Evolutionary conservation across 2,888 invertebrate species (phyloP).

Genomic region (Lymantria monacha): DNA sequence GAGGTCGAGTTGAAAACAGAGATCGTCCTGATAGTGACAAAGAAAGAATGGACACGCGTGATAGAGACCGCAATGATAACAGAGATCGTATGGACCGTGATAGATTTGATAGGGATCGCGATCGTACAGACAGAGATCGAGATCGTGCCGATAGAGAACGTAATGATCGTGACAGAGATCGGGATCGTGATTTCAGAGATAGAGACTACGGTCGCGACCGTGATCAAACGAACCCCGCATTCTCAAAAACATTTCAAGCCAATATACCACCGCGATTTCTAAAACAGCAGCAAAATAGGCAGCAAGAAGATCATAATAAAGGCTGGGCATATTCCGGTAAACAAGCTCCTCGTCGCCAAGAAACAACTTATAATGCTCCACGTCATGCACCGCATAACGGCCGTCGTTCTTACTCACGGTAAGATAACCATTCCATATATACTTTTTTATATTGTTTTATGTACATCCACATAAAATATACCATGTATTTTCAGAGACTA

Average conservation of each 20-base stretch:
- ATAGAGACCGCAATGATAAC: slow-evolving; percentile 40
- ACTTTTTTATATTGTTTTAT: neutral
- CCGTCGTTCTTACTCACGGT: slow-evolving; percentile 75
- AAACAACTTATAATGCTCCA: slow-evolving; percentile 66
- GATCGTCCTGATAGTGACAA: slow-evolving; percentile 46
- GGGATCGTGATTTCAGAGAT: slow-evolving; percentile 54
- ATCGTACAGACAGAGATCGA: slow-evolving; percentile 34
- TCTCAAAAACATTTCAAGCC: slow-evolving; percentile 89
- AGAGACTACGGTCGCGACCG: slow-evolving; percentile 68
- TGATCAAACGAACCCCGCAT: slow-evolving; percentile 82
- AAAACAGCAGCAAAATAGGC: slow-evolving; percentile 86
- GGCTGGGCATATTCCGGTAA: slow-evolving; percentile 71
- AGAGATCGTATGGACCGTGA: slow-evolving; percentile 51
- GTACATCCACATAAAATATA: neutral
- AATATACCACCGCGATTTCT: slow-evolving; percentile 93
- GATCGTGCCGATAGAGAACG: slow-evolving; percentile 28
- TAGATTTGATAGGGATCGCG: slow-evolving; percentile 51
- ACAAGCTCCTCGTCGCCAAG: slow-evolving; percentile 64
- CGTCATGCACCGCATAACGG: slow-evolving; percentile 67
- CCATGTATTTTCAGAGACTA: slow-evolving; percentile 60
- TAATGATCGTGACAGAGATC: slow-evolving; percentile 30
- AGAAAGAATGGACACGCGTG: slow-evolving; percentile 16
- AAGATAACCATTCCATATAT: slow-evolving; percentile 10
- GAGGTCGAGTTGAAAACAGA: slow-evolving; percentile 46
- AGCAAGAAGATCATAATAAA: slow-evolving; percentile 73